Conservation (phyloP, 2,888 invertebrate species). For the Lasioglossum marginatum region DNA sequence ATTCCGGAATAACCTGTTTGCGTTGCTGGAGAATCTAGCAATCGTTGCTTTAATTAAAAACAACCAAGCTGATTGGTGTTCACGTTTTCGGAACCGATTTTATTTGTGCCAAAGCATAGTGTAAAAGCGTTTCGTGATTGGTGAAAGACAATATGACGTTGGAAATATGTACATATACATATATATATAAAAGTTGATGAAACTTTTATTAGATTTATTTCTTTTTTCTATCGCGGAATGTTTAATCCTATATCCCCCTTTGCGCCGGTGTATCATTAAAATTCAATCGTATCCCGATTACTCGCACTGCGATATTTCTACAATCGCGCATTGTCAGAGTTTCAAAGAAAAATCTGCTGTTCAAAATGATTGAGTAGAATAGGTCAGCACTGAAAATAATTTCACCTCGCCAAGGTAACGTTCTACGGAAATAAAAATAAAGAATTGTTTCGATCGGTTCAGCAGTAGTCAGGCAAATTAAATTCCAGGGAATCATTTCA, state of each 20-base stretch:
- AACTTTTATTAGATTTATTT: not conserved
- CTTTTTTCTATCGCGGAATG: not conserved
- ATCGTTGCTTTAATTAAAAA: not conserved
- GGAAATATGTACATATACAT: not conserved
- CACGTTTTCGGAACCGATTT: not conserved
- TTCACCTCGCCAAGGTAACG: not conserved
- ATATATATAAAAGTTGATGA: not conserved
- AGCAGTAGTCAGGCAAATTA: no score
- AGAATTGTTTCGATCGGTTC: no score
- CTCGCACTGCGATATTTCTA: not conserved
- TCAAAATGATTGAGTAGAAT: not conserved
- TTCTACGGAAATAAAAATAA: not conserved
- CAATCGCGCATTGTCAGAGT: not conserved
- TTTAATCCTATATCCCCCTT: not conserved
- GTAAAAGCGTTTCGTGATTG: not conserved
- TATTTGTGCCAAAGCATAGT: not conserved
- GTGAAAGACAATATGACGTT: not conserved
- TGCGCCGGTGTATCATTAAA: not conserved
- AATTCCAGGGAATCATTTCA: no score
- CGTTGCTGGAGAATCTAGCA: not conserved
- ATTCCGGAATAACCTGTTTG: not conserved
- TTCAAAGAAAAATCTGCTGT: not conserved
- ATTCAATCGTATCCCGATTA: not conserved
- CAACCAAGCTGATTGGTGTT: not conserved
- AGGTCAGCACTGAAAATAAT: not conserved